Percentiles rank a stretch among this genome's conserved stretches.
phyloP scores from a whole-genome alignment of 2,888 invertebrate genomes.

The Carpatolechia fugitivella region DNA sequence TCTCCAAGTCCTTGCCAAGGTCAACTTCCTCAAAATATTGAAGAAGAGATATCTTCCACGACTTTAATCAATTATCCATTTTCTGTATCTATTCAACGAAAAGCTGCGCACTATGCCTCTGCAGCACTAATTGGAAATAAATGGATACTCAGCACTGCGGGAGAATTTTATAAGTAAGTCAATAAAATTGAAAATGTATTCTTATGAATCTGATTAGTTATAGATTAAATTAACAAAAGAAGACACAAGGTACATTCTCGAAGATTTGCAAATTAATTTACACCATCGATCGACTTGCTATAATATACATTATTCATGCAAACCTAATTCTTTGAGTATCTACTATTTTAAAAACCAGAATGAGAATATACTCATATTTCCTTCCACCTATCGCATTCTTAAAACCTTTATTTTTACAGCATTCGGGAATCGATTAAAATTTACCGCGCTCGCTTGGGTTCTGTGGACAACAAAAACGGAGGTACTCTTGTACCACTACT shows the following conservation, averaged over 20 bases:
- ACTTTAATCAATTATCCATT: slow-evolving; percentile 48
- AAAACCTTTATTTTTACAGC: slow-evolving; percentile 36
- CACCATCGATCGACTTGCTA: too few species aligned
- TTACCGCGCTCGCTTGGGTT: slow-evolving; percentile 53
- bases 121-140: slow-evolving; percentile 54
- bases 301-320: too few species aligned
- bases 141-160: slow-evolving; percentile 60
- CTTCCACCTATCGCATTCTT: too few species aligned
- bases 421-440: slow-evolving; percentile 58
- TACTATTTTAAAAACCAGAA: too few species aligned
- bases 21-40: slow-evolving; percentile 15
- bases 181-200: too few species aligned
- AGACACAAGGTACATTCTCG: too few species aligned
- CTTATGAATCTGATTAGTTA: too few species aligned
- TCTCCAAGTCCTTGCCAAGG: not conserved
- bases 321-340: too few species aligned
- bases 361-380: too few species aligned
- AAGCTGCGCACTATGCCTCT: slow-evolving; percentile 56
- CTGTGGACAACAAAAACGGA: slow-evolving; percentile 59
- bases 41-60: not conserved
- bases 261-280: too few species aligned
- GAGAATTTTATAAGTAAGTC: slow-evolving; percentile 60
- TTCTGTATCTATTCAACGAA: slow-evolving; percentile 58
- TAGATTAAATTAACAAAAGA: too few species aligned
- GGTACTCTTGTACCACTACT: slow-evolving; percentile 48